Base-by-base conservation (phyloP, 2,888 invertebrate genomes). In the Axea sp. region DNA sequence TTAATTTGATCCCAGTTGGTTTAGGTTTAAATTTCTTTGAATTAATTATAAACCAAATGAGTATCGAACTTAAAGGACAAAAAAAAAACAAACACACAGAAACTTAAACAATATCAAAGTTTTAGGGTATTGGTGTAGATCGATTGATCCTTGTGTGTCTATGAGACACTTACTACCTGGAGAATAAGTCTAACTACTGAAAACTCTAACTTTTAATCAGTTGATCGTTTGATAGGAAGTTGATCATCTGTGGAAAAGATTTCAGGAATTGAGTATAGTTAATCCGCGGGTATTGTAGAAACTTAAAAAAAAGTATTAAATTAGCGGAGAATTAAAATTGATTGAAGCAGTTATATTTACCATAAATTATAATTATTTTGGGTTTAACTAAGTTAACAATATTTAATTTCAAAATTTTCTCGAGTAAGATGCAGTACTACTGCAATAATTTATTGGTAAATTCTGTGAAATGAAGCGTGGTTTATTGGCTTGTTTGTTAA, bases 181-280 rank as follows among this genome's bases (percentile, higher is more conserved):
- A 3, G 8, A 53, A 31, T 8, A 24, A 15, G 30, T 3, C 17
- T 39, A 39, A 41, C 31, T 30, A 31, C 39, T 7, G 22, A 22
- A 31, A 57, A 39, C 33, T 49, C 49, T 22, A 12, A n/a, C 35
- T 53, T 15, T 31, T 57, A 57, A 57, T 43, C 33, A 45, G 35
- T 45, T 35, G 59, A 35, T 59, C 39, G 37, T 37, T 30, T 6
- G 26, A 55, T 37, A n/a, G 55, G 17, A 39, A 53, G 19, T 39
- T 19, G 51, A 51, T 51, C 24, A 37, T 4, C 35, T 14, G 7
- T 24, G 22, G 33, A 35, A 33, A 37, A 37, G 24, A 53, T 53
- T 53, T 37, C 26, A 53, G 14, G 8, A 33, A 22, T 49, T 14
- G 8, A 22, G 17, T 9, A 11, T 3, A 6, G 19, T 35, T 35